Percentiles rank a stretch among this genome's conserved stretches.
phyloP scores from a whole-genome alignment of 2,888 invertebrate genomes.

The Noctua comes region DNA sequence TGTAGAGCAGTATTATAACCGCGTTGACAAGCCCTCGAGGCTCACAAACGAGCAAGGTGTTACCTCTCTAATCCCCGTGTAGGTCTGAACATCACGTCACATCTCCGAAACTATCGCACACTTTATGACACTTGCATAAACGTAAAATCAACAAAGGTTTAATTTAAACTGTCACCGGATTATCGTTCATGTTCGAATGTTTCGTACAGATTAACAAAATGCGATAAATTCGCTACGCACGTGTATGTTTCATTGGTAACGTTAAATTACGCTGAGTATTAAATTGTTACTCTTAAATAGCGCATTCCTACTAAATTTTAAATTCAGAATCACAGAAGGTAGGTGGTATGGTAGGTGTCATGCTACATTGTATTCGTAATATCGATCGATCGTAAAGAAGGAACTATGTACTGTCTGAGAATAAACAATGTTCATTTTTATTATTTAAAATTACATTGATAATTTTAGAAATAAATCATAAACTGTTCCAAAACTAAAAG shows the following conservation, averaged over 20 bases:
- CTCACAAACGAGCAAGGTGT: conserved; percentile 84
- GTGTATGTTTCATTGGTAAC: conserved; percentile 42
- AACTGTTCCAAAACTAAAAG: neutral
- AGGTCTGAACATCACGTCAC: conserved; percentile 80
- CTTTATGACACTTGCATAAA: conserved; percentile 77
- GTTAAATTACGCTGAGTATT: conserved; percentile 16
- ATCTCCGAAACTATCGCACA: conserved; percentile 72
- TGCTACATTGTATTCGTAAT: neutral
- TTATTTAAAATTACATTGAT: neutral
- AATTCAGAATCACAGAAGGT: no score
- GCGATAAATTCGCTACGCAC: conserved; percentile 64
- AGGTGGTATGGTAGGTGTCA: no score
- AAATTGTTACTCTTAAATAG: neutral
- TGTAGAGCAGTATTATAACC: conserved; percentile 77
- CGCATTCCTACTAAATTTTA: neutral
- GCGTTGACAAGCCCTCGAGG: conserved; percentile 86
- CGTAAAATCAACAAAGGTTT: conserved; percentile 83
- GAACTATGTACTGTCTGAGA: no score
- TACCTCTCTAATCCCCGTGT: conserved; percentile 80
- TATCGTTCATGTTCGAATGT: conserved; percentile 72
- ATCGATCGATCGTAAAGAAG: neutral
- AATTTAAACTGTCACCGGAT: conserved; percentile 85
- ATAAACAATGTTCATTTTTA: no score
- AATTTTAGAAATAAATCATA: neutral
- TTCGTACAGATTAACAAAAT: conserved; percentile 68